Conservation (phyloP, 2,797 vertebrate genomes). For the Adelosebastes latens region DNA sequence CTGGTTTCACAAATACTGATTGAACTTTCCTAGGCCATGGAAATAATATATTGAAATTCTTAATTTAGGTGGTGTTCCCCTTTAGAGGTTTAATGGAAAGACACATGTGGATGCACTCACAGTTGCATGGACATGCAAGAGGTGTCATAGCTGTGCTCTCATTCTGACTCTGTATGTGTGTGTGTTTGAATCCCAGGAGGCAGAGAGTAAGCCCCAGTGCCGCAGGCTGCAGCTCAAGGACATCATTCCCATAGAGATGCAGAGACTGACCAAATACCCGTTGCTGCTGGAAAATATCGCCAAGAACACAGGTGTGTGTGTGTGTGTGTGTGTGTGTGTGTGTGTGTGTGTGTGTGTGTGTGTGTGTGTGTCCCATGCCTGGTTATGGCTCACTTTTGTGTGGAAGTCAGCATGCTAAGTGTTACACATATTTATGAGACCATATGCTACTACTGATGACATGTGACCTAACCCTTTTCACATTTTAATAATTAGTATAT, state of each 20-base stretch:
- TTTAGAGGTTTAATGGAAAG: not conserved
- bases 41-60: too few species aligned
- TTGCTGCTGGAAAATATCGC: slow-evolving; percentile 92
- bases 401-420: not conserved
- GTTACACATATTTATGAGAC: not conserved
- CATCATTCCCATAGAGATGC: slow-evolving; percentile 95
- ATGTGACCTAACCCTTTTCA: too few species aligned
- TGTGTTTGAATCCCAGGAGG: slow-evolving; percentile 81
- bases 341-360: not conserved
- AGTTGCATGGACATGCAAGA: not conserved
- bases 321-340: not conserved
- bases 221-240: slow-evolving; percentile 93
- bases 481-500: not conserved
- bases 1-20: too few species aligned
- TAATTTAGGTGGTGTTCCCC: too few species aligned
- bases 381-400: not conserved
- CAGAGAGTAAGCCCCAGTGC: slow-evolving; percentile 90
- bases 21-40: too few species aligned
- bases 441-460: not conserved
- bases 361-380: slow-evolving; percentile 59
- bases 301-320: slow-evolving; percentile 87
- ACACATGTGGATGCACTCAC: not conserved
- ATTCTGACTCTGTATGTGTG: slow-evolving; percentile 18
- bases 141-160: not conserved
- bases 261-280: slow-evolving; percentile 93